Evolutionary conservation across 2,888 invertebrate genomes (phyloP), one percentile per base, ranked within the genome.

Genomic region (Crossocerus cetratus): DNA sequence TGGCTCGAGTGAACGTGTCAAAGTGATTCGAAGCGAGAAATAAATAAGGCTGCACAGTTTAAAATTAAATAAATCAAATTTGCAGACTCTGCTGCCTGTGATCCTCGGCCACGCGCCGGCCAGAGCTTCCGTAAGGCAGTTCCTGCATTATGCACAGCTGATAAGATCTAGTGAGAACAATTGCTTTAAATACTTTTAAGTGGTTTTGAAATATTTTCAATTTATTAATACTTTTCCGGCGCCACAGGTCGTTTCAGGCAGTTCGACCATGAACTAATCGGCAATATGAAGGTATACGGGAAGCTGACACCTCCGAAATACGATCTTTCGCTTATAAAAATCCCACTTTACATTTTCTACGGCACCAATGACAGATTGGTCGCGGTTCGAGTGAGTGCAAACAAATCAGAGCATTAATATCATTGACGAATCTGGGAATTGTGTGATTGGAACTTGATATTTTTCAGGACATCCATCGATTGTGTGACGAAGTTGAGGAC

Each of bases 401-500:
- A n/a, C n/a, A n/a, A n/a, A n/a, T n/a, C n/a, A n/a, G n/a, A n/a
- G n/a, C n/a, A n/a, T n/a, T n/a, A n/a, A n/a, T n/a, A n/a, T n/a
- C n/a, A n/a, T n/a, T n/a, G n/a, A n/a, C n/a, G n/a, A n/a, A n/a
- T n/a, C n/a, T n/a, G n/a, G n/a, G n/a, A n/a, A n/a, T n/a, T n/a
- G n/a, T n/a, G n/a, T n/a, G n/a, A n/a, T n/a, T 21, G n/a, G n/a
- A n/a, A n/a, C n/a, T 16, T 11, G 1, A 8, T 2, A 53, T 20
- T 63, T 71, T 74, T 2, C n/a, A 87, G 77, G 94, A 94, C 77
- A 93, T 94, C 0, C 78, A 91, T 3, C 90, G 90, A 18, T 84
- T 94, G 62, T 91, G 92, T 45, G 83, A 81, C 0, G 83, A 91
- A 58, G 84, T 95, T n/a, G 91, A 92, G 0, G 93, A 76, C 90